A percentile compares a stretch with the other conserved stretches of the same genome.
Conservation (phyloP, 2,888 invertebrate species). For the Lypha dubia region DNA sequence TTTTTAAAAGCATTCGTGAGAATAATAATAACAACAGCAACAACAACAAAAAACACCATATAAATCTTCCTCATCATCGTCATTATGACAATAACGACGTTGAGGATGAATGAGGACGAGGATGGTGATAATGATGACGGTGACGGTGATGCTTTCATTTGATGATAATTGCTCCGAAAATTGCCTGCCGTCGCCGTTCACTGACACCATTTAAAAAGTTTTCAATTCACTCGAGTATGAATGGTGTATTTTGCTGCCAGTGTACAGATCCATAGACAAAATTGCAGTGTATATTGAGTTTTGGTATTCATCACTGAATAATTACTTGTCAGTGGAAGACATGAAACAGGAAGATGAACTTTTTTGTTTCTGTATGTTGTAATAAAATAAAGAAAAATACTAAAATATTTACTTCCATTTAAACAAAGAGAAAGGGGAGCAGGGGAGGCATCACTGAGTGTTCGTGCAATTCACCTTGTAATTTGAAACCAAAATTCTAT, state of each 20-base stretch:
- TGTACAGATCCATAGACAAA: conserved; percentile 23
- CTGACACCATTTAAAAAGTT: conserved; percentile 71
- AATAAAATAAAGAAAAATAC: neutral
- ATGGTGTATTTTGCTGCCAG: conserved; percentile 21
- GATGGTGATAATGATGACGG: conserved; percentile 45
- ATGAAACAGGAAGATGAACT: conserved; percentile 62
- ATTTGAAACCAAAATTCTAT: conserved; percentile 80
- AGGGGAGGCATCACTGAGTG: neutral
- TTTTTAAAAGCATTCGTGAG: conserved; percentile 60
- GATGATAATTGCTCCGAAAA: conserved; percentile 72
- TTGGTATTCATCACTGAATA: conserved; percentile 69
- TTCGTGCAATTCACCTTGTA: conserved; percentile 80
- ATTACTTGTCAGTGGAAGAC: conserved; percentile 68
- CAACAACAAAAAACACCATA: conserved; percentile 14
- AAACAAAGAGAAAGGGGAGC: neutral
- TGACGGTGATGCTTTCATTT: conserved; percentile 74
- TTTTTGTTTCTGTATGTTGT: neutral
- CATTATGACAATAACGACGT: conserved; percentile 53
- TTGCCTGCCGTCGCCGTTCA: conserved; percentile 72
- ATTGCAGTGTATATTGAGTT: conserved; percentile 51
- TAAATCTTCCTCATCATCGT: conserved; percentile 66
- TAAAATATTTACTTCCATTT: conserved; percentile 8
- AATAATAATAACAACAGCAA: conserved; percentile 35
- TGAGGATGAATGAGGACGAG: conserved; percentile 52
- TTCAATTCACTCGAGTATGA: conserved; percentile 49